Evolutionary conservation across 2,888 invertebrate genomes (phyloP).

Genomic region (Ptilodon capucinus): DNA sequence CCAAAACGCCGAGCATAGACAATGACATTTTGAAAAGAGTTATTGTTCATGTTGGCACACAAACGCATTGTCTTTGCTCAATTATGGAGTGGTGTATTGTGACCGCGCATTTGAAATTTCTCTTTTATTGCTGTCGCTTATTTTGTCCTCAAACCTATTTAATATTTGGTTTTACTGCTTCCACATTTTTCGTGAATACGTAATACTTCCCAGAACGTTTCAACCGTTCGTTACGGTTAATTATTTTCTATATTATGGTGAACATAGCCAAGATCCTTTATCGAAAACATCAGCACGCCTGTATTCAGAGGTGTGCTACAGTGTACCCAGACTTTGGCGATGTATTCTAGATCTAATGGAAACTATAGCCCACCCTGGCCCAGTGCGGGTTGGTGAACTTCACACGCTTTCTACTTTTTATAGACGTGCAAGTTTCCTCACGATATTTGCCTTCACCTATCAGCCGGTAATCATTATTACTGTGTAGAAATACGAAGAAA

Average conservation of each 20-base stretch:
- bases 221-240: background rate
- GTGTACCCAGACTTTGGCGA: too few species aligned
- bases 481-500: too few species aligned
- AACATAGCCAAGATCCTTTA: background rate
- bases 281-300: too few species aligned
- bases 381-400: too few species aligned
- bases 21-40: constrained; percentile 36
- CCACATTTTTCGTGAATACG: constrained; percentile 62
- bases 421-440: too few species aligned
- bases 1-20: constrained; percentile 53
- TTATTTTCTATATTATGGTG: background rate
- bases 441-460: too few species aligned
- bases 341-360: too few species aligned
- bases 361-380: too few species aligned
- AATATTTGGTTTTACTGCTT: constrained; percentile 63
- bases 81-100: constrained; percentile 71
- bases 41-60: constrained; percentile 57
- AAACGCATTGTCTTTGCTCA: constrained; percentile 73
- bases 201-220: constrained; percentile 48
- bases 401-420: too few species aligned
- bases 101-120: constrained; percentile 60
- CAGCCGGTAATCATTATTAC: too few species aligned
- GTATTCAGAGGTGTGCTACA: too few species aligned
- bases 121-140: constrained; percentile 54
- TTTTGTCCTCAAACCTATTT: constrained; percentile 33